phyloP scores from a whole-genome alignment of 2,888 invertebrate genomes.

The Ramazzottius varieornatus region DNA sequence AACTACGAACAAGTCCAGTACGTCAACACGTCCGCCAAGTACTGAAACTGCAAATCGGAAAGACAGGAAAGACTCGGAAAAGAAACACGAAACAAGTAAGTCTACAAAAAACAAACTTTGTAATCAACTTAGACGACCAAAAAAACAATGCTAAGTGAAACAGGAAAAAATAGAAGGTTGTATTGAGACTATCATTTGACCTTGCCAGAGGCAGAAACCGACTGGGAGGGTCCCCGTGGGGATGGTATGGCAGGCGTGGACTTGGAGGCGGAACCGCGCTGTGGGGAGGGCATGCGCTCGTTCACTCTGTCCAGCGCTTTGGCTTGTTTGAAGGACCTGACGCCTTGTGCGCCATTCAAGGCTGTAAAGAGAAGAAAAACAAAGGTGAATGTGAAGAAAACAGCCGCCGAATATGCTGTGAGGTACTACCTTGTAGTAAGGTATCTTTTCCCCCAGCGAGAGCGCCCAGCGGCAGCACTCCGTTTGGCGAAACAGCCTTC shows the following conservation, averaged over 20 bases:
- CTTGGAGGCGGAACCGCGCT: too few species aligned
- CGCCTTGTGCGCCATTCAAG: slow-evolving; percentile 83
- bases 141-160: too few species aligned
- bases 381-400: not conserved
- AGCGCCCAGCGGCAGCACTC: slow-evolving; percentile 81
- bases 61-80: too few species aligned
- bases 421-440: slow-evolving; percentile 79
- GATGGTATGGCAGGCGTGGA: too few species aligned
- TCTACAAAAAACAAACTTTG: too few species aligned
- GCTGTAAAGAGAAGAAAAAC: slow-evolving; percentile 44
- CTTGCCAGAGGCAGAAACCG: too few species aligned
- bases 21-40: not conserved
- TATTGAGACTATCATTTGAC: too few species aligned
- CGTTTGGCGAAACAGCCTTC: slow-evolving; percentile 94
- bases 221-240: too few species aligned
- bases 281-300: slow-evolving; percentile 97
- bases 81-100: too few species aligned
- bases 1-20: not conserved
- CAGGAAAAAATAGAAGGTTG: too few species aligned
- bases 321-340: slow-evolving; percentile 93
- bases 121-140: too few species aligned
- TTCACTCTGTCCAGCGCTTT: slow-evolving; percentile 95
- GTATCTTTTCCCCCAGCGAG: slow-evolving; percentile 88
- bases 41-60: too few species aligned
- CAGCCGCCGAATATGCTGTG: slow-evolving; percentile 21